Base-by-base conservation (phyloP, 2,888 invertebrate species). In the Adineta ricciae region DNA sequence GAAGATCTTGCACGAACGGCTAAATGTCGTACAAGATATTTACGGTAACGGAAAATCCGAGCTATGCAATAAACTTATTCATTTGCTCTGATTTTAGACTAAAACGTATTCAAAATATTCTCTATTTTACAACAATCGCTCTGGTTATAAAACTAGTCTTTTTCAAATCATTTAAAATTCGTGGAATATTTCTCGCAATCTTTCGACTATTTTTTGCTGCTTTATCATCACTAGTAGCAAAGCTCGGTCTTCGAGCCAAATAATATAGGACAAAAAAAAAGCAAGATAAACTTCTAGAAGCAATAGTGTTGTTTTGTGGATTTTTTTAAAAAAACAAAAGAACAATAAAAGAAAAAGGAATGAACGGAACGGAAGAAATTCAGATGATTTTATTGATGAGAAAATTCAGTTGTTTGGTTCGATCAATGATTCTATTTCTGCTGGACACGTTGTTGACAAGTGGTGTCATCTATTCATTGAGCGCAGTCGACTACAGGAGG, bases 1-100 rank as follows among this genome's bases (percentile, higher is more conserved):
- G 86, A 86, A 83, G 86, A 86, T 56, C 50, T 86, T 78, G 41
- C 73, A 27, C 72, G 54, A 50, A 83, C 83, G n/a, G 36, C 73
- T 16, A 85, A 85, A 72, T 85, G 85, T 50, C 49, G 72, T 16
- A 85, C 36, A 46, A 72, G 83, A 52, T 82, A 83, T 46, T 64
- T 50, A 83, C 83, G 83, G 85, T 85, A 85, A 24, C 7, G 19
- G 4, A 36, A 49, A 24, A n/a, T n/a, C n/a, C n/a, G 11, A 21
- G 52, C 38, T 24, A 49, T 1, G 2, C 52, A 46, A 46, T 38
- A 21, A 41, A 64, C n/a, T 24, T 2, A 36, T 19, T 38, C 27
- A 56, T 83, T 41, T 49, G 41, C 19, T n/a, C 50, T 27, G 19
- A 24, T 49, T 85, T 38, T 41, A 85, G 85, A 21, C 49, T 85